Conservation (phyloP, 2,888 invertebrate genomes). For the Auanema freiburgensis region DNA sequence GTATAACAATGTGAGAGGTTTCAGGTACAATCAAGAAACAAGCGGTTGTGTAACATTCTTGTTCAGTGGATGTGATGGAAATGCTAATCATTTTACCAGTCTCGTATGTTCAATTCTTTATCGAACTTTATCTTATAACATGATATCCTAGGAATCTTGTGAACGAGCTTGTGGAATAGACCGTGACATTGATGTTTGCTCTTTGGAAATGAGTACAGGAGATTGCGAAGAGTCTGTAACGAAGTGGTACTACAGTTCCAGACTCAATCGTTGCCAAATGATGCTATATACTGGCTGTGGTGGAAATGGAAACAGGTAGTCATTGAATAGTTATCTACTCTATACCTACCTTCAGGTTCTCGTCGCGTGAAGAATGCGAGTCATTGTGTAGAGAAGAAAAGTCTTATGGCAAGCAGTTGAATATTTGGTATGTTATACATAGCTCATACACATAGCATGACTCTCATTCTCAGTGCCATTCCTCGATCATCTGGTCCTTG, state of each 20-base stretch:
- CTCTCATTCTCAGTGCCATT: constrained; percentile 20
- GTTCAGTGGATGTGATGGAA: constrained; percentile 87
- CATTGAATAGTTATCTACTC: not conserved
- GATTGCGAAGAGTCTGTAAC: constrained; percentile 40
- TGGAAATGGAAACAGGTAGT: constrained; percentile 59
- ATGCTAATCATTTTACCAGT: constrained; percentile 79
- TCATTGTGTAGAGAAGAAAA: constrained; percentile 45
- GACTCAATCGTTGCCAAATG: constrained; percentile 41
- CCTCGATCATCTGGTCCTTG: constrained; percentile 56
- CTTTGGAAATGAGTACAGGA: constrained; percentile 30
- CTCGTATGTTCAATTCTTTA: constrained; percentile 68
- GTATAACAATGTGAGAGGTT: constrained; percentile 1
- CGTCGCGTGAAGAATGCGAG: constrained; percentile 55
- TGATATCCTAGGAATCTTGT: constrained; percentile 50
- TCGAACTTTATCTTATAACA: not conserved
- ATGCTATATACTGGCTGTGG: constrained; percentile 62
- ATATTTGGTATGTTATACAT: constrained; percentile 16
- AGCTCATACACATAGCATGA: not conserved
- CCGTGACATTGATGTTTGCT: constrained; percentile 49
- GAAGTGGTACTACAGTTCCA: constrained; percentile 54
- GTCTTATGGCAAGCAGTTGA: constrained; percentile 15
- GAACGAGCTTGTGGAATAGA: constrained; percentile 58
- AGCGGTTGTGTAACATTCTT: constrained; percentile 78
- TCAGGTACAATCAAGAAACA: constrained; percentile 72
- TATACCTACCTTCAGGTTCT: constrained; percentile 27